Conservation (phyloP, 2,797 vertebrate species). For the Pseudomugil gertrudae region DNA sequence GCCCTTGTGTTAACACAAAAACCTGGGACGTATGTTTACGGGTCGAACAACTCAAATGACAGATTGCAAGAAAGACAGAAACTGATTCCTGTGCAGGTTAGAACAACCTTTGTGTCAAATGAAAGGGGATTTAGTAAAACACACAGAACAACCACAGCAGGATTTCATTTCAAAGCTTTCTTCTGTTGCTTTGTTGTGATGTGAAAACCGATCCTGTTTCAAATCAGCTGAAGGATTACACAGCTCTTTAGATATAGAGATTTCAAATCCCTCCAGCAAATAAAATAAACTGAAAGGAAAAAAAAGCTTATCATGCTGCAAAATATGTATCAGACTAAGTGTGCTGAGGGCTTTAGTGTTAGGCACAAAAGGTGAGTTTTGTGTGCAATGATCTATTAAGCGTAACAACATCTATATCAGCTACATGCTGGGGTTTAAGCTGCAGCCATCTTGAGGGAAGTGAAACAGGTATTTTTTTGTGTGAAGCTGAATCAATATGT, state of each 20-base stretch:
- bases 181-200: conserved; percentile 20
- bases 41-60: conserved; percentile 16
- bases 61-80: conserved; percentile 33
- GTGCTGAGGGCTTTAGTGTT: conserved; percentile 13
- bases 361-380: conserved; percentile 21
- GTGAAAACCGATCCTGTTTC: conserved; percentile 30
- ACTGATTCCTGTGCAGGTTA: conserved; percentile 18
- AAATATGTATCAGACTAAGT: conserved; percentile 1
- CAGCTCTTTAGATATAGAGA: conserved; percentile 10
- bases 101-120: neutral
- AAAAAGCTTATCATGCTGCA: neutral
- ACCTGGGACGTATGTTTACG: conserved; percentile 44
- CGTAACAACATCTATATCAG: conserved; percentile 53
- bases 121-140: conserved; percentile 21
- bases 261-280: conserved; percentile 3
- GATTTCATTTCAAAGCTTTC: conserved; percentile 32
- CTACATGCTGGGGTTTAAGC: conserved; percentile 42
- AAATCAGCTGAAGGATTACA: conserved; percentile 21
- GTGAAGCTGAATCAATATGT: conserved; percentile 68
- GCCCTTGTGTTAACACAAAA: conserved; percentile 56
- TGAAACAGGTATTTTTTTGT: conserved; percentile 58
- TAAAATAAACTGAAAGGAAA: conserved; percentile 20
- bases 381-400: conserved; percentile 42
- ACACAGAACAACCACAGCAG: conserved; percentile 4
- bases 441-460: conserved; percentile 65